Conservation (phyloP, 2,113 vertebrate species). For the Acrocephalus arundinaceus region DNA sequence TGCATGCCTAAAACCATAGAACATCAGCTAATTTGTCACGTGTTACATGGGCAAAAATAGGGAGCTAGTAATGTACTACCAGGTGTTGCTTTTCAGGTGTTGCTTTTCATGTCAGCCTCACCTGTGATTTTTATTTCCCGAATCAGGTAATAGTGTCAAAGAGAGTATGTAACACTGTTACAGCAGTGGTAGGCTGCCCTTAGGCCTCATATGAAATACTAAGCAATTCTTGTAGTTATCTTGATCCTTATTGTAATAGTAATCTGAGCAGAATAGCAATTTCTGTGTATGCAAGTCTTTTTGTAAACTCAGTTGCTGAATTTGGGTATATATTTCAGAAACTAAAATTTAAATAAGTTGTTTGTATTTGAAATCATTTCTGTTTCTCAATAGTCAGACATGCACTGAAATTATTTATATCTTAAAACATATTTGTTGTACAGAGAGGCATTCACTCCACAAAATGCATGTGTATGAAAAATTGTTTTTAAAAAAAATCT, state of each 20-base stretch:
- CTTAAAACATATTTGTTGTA: background rate
- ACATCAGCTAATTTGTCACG: background rate
- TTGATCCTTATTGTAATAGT: background rate
- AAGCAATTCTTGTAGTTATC: background rate
- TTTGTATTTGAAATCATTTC: background rate
- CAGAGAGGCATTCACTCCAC: background rate
- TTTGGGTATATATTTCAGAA: background rate
- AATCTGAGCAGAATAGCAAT: background rate
- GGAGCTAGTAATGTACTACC: background rate
- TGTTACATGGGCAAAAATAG: background rate
- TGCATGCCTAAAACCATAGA: background rate
- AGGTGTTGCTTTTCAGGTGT: background rate
- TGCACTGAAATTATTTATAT: background rate
- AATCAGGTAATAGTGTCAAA: background rate
- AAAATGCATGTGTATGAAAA: background rate
- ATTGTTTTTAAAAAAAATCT: background rate
- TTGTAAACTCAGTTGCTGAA: background rate
- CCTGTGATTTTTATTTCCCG: background rate
- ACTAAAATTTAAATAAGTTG: background rate
- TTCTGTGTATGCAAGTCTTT: background rate
- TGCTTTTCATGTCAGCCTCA: background rate
- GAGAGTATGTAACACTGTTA: background rate
- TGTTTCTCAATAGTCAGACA: background rate
- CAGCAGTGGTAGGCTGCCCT: background rate
- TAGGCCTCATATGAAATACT: background rate